A percentile compares a stretch with the other conserved stretches of the same genome.
Conservation (phyloP, 2,888 invertebrate species). For the Agonopterix subpropinquella region DNA sequence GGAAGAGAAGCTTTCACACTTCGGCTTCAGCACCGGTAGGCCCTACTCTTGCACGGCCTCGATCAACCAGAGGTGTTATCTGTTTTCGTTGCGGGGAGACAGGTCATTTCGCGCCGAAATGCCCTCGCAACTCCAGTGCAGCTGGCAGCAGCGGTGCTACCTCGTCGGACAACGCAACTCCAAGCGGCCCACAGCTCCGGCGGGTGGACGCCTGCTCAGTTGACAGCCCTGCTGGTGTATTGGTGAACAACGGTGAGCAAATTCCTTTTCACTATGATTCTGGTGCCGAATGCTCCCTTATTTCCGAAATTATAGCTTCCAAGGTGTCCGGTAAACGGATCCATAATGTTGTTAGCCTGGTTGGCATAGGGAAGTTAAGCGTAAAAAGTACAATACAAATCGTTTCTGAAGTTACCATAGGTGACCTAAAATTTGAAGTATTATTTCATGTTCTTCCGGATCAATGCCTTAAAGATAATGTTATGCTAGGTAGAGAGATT, state of each 20-base stretch:
- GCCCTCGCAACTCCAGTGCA: neutral
- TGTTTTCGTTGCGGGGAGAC: neutral
- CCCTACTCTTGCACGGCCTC: neutral
- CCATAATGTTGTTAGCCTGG: constrained; percentile 4
- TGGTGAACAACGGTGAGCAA: constrained; percentile 13
- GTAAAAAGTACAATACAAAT: constrained; percentile 10
- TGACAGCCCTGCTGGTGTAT: neutral
- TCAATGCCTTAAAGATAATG: neutral
- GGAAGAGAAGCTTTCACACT: neutral
- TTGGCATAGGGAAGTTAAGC: constrained; percentile 8
- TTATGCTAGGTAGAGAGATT: neutral
- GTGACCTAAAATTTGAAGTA: constrained; percentile 1
- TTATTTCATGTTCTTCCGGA: constrained; percentile 8
- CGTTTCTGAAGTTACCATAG: constrained; percentile 1
- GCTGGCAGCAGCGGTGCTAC: neutral
- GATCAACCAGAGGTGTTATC: neutral
- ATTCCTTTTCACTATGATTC: constrained; percentile 16
- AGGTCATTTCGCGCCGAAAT: neutral
- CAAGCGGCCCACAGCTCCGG: no score
- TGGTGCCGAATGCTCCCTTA: constrained; percentile 18
- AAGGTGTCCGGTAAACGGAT: constrained; percentile 11
- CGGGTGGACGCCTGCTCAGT: neutral
- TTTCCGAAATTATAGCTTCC: constrained; percentile 9
- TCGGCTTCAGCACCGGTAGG: neutral
- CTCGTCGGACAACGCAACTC: no score